A percentile compares a stretch with the other conserved stretches of the same genome.
Evolutionary conservation across 2,888 invertebrate genomes (phyloP).

Genomic region (Nasonia oneida): DNA sequence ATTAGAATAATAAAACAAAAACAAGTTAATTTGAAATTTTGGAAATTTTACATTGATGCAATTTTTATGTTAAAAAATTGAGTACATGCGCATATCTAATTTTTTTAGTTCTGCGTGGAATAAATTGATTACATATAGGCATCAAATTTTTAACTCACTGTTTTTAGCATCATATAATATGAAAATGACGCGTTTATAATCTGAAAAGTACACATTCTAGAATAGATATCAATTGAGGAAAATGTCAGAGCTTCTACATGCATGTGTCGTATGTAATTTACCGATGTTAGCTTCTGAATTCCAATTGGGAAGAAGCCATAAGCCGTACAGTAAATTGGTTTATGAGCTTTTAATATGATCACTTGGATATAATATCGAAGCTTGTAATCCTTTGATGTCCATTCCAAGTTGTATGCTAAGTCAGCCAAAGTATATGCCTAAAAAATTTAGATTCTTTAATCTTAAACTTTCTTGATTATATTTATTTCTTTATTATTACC

Average conservation of each 20-base stretch:
- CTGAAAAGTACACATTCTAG: not conserved
- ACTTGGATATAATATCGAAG: not conserved
- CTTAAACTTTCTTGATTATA: not conserved
- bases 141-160: too few relatives aligned
- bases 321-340: constrained; percentile 3
- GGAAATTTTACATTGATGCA: too few relatives aligned
- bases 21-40: too few relatives aligned
- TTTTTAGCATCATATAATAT: not conserved
- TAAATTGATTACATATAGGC: too few relatives aligned
- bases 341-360: not conserved
- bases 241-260: too few relatives aligned
- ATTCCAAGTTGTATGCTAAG: not conserved
- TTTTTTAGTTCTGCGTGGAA: too few relatives aligned
- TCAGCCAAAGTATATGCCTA: not conserved
- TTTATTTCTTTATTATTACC: not conserved
- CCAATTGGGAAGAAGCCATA: not conserved
- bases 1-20: too few relatives aligned
- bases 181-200: not conserved
- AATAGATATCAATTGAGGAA: too few relatives aligned
- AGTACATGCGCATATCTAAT: too few relatives aligned
- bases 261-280: not conserved
- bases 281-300: not conserved
- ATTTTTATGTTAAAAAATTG: too few relatives aligned
- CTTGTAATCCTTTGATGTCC: not conserved
- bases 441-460: not conserved